Conservation (phyloP, 2,888 invertebrate species). For the Hydroisotoma schaefferi region DNA sequence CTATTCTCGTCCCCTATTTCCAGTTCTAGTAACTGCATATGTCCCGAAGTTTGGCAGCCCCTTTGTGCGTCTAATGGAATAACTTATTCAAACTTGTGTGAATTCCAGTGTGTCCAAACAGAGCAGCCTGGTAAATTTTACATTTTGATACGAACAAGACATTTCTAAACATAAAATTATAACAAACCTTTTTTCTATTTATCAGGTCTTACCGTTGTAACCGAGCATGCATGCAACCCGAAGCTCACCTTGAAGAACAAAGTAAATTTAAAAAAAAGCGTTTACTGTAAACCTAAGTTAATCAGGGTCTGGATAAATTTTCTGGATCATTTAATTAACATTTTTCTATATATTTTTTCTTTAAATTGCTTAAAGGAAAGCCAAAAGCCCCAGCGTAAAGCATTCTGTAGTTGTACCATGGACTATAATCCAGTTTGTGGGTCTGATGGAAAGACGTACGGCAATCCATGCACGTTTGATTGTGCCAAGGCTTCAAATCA, state of each 20-base stretch:
- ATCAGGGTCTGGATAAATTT: too few relatives aligned
- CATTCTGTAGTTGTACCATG: background rate
- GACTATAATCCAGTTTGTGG: slow-evolving; percentile 9
- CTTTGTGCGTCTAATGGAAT: background rate
- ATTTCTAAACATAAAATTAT: background rate
- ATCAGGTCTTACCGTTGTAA: background rate
- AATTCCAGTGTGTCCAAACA: background rate
- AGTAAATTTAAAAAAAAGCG: background rate
- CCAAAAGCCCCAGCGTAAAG: background rate
- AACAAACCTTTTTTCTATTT: background rate
- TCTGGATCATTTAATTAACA: too few relatives aligned
- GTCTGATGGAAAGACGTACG: slow-evolving; percentile 8
- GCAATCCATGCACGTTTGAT: slow-evolving; percentile 1
- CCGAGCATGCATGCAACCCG: background rate
- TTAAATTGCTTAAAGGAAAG: background rate
- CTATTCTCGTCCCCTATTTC: too few relatives aligned
- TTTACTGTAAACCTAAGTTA: background rate
- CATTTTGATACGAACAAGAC: background rate
- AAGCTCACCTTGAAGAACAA: background rate
- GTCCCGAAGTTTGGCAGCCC: background rate
- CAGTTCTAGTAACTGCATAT: slow-evolving; percentile 1
- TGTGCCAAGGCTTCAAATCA: background rate
- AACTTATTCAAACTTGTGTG: background rate
- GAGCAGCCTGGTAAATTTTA: background rate
- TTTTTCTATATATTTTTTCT: too few relatives aligned